These are phyloP conservation scores for Malurus leucopterus DNA, from an alignment of 2,797 vertebrate genomes.

Conservation along the genomic window DNA sequence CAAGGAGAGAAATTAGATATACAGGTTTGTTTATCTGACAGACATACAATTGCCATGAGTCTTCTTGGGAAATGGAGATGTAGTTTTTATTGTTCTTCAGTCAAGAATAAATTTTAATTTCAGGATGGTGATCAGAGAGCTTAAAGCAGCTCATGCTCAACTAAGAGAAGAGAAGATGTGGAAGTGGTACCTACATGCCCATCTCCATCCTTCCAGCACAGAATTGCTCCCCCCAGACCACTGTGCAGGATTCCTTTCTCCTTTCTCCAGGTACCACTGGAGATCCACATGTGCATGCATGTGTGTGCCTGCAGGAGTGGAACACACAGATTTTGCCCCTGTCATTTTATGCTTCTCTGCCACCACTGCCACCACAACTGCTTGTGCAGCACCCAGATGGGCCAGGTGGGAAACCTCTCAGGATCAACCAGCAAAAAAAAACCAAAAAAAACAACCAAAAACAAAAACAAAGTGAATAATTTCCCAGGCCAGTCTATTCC, in stretches of 20 bases:
- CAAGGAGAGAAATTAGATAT: background rate
- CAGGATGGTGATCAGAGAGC: background rate
- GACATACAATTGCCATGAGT: background rate
- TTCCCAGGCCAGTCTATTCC: background rate
- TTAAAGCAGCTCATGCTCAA: background rate
- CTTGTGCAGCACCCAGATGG: rapidly evolving
- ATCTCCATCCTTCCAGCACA: background rate
- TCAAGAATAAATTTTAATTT: background rate
- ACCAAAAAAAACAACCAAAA: too few relatives aligned
- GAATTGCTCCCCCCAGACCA: background rate
- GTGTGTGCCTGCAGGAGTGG: background rate
- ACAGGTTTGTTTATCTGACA: background rate
- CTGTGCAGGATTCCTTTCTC: background rate
- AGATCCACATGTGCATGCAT: background rate
- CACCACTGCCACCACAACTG: background rate
- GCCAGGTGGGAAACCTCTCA: background rate
- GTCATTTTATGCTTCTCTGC: background rate
- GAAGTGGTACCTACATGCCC: background rate
- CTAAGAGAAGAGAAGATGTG: background rate
- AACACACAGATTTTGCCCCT: rapidly evolving
- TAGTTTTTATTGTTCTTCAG: background rate
- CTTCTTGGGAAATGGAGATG: background rate
- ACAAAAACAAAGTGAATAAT: rapidly evolving
- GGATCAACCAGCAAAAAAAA: background rate
- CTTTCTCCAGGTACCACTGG: background rate